Base-by-base conservation (phyloP, 2,797 vertebrate genomes). In the Mallotus villosus region DNA sequence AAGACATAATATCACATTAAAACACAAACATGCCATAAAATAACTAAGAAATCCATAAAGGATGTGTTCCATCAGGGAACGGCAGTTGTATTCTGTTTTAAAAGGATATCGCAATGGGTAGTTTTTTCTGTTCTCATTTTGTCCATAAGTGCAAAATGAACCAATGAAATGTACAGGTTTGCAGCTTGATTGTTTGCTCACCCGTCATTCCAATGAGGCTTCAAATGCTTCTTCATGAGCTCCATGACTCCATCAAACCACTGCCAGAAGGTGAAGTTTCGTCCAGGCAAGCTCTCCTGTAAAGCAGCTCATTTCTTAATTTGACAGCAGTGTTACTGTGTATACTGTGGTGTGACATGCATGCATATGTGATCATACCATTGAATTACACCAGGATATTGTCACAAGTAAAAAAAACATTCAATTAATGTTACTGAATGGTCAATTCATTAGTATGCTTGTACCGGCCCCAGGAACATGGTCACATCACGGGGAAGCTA, bases 241-340 rank as follows among this genome's bases (percentile, higher is more conserved):
- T 99, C 97, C 85, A 99, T 96, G 34, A 98, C 97, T 2, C 97
- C 97, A 0, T 99, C 97, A 86, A 99, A 99, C 97, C 97, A 99
- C 84, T 99, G 97, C 97, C 97, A 98, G 89, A 99, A 99, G 27
- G 97, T 98, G 81, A 98, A 99, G 89, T 95, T 98, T 75, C 97
- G 93, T 73, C 96, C 96, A 0, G 95, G 97, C 80, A 99, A 89
- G 75, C 96, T 98, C 85, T 98, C 97, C 97, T 98, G 86, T 67
- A 59, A 55, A 67, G 70, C n/a, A 76, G 60, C n/a, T 27, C 51
- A 55, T n/a, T 6, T 55, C 51, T 51, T 8, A 14, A 17, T 17
- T n/a, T 55, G 51, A 17, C 51, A 55, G 51, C 51, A 3, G 16
- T n/a, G 51, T n/a, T 55, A n/a, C 17, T n/a, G 51, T n/a, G 51